phyloP scores from a whole-genome alignment of 2,888 invertebrate species.

The Hypolimnas misippus region DNA sequence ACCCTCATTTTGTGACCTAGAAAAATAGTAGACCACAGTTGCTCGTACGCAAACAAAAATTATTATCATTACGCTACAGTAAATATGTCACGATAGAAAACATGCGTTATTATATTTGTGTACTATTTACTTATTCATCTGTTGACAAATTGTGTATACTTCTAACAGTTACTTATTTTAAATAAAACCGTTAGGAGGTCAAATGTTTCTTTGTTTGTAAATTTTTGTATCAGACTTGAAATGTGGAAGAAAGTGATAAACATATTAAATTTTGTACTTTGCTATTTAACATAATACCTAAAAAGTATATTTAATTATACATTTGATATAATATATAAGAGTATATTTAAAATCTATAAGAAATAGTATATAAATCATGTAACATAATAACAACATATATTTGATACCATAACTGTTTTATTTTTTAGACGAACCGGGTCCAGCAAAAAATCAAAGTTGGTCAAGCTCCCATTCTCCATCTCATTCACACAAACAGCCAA shows the following conservation, averaged over 20 bases:
- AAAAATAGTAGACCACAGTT: slow-evolving; percentile 51
- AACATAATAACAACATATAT: background rate
- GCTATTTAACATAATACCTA: no score
- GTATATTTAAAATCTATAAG: background rate
- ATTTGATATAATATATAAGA: background rate
- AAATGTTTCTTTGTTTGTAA: background rate
- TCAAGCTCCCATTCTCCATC: slow-evolving; percentile 85
- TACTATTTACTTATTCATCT: no score
- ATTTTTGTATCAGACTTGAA: background rate
- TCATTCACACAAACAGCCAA: slow-evolving; percentile 84
- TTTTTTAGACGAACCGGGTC: slow-evolving; percentile 89
- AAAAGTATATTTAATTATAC: background rate
- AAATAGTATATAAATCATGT: background rate
- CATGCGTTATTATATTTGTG: background rate
- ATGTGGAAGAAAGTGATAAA: no score
- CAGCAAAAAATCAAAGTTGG: slow-evolving; percentile 87
- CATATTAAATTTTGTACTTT: no score
- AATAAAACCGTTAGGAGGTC: background rate
- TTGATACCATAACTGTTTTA: background rate
- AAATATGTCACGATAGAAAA: background rate
- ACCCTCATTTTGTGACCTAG: slow-evolving; percentile 75
- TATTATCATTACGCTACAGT: slow-evolving; percentile 3
- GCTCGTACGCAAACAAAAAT: slow-evolving; percentile 33
- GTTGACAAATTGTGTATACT: background rate
- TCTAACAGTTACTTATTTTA: background rate